Base-by-base conservation (phyloP, 2,888 invertebrate genomes). In the Choristoneura rosaceana region DNA sequence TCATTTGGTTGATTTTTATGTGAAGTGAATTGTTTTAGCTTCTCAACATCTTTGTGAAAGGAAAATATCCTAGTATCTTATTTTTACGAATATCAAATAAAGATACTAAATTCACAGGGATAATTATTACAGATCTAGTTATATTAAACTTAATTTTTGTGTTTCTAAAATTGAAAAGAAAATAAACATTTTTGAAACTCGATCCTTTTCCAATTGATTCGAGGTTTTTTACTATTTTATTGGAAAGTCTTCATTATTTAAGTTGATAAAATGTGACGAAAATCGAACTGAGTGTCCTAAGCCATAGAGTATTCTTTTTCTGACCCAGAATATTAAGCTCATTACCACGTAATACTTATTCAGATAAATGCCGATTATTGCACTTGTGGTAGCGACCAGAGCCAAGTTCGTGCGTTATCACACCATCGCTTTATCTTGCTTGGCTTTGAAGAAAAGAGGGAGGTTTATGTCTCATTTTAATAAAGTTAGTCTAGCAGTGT, bases 331-430 rank as follows among this genome's bases (percentile, higher is more conserved):
- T 52, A 17, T 52, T 5, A 8, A 15, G 8, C 50, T 50, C n/a
- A 47, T 3, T 15, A 50, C 8, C 15, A 15, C 15, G 50, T 50
- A 14, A 55, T 55, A 55, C 55, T 25, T 12, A 55, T 55, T 17
- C 9, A 55, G 66, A 62, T 67, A 47, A 71, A n/a, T 47, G 38
- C 14, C 67, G 67, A 71, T 71, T 66, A 67, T 34, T 58, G 58
- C 50, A 60, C 68, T 68, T 33, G 55, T 47, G 58, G 25, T 69
- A 68, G 60, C 62, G 70, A 71, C 75, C 73, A 74, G 75, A 73
- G 78, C 78, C 76, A 76, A 77, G 70, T 71, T 12, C 86, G 86
- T 87, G 87, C 82, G 81, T 77, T 87, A 87, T 87, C 86, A 43
- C 58, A 14, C 5, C 43, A 70, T 83, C 71, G 60, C 25, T 68